Conservation (phyloP, 2,888 invertebrate species). For the Mythimna impura region DNA sequence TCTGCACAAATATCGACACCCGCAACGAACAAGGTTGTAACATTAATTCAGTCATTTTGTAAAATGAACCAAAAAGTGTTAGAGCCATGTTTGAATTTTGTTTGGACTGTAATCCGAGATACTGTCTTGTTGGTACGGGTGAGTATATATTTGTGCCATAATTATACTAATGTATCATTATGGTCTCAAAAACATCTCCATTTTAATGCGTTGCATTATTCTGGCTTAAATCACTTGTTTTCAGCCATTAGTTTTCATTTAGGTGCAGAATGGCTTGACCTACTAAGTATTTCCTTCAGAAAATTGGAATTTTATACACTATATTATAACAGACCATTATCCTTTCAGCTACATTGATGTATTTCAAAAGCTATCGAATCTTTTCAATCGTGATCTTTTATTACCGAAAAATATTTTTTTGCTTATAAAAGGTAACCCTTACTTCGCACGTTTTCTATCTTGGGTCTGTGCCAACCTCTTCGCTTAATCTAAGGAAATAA, state of each 20-base stretch:
- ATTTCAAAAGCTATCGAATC: conserved; percentile 10
- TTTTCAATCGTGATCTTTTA: conserved; percentile 10
- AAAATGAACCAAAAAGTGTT: too few species aligned
- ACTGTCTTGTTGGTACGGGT: too few species aligned
- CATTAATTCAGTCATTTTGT: too few species aligned
- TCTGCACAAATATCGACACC: not conserved
- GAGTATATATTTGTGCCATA: too few species aligned
- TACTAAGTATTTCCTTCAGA: not conserved
- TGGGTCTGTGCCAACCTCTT: conserved; percentile 6
- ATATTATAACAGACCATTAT: not conserved
- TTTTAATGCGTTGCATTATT: not conserved
- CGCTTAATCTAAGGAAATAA: not conserved
- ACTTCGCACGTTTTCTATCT: conserved; percentile 10
- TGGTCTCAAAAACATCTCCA: not conserved
- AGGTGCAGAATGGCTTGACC: not conserved
- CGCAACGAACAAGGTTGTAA: too few species aligned
- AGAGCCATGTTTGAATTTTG: too few species aligned
- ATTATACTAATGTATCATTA: not conserved
- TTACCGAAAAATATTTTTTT: conserved; percentile 1
- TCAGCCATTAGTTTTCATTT: not conserved
- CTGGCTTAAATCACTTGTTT: not conserved
- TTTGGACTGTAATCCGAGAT: too few species aligned
- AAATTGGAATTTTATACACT: conserved; percentile 2
- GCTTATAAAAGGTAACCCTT: conserved; percentile 5
- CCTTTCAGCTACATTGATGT: not conserved